Evolutionary conservation across 92 coral and sea anemone genomes (phyloP), one percentile per base, ranked within the genome.

Genomic region (Parazoanthus darwini): DNA sequence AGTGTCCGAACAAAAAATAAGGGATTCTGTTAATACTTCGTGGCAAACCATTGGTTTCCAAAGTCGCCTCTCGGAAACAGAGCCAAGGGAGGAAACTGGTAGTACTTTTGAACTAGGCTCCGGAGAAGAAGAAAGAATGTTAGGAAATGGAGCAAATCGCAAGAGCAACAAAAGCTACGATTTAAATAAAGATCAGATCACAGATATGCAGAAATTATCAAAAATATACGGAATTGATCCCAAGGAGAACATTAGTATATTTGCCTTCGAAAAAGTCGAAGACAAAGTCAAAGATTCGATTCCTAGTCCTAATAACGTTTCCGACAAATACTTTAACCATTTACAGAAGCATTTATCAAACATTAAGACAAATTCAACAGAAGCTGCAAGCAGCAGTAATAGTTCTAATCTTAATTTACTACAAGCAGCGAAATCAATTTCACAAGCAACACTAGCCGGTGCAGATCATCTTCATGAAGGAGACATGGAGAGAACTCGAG

Each of bases 381-480:
- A 84, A 29, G 23, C 29, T 18, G 71, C 54, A 3, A 84, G 46
- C 33, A 84, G 29, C 56, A 66, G 65, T 33, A 16, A 36, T 14
- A 15, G 33, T 6, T 26, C 71, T 20, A 8, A 36, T 44, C 63
- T 46, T 6, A 29, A 84, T 46, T 26, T 75, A 10, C 8, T 72
- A 16, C 46, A 65, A 71, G 46, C 77, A 20, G 78, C 79, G 46
- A 48, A 43, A 44, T 25, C 72, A 23, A 29, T 18, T 70, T 43
- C 48, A 16, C 67, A 71, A 48, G 44, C 78, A 29, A n/a, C 87
- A 72, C 18, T 84, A 37, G 4, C 35, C 7, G 66, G 33, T 26
- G 36, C 87, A 8, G 87, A 84, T 84, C 20, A 23, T 72, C 67
- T 84, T 29, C 87, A 84, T 18, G 87, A 84, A 74, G 87, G 51